These are phyloP conservation scores for Heliconius cydno DNA, from an alignment of 2,888 invertebrate species.

Conservation along the genomic window DNA sequence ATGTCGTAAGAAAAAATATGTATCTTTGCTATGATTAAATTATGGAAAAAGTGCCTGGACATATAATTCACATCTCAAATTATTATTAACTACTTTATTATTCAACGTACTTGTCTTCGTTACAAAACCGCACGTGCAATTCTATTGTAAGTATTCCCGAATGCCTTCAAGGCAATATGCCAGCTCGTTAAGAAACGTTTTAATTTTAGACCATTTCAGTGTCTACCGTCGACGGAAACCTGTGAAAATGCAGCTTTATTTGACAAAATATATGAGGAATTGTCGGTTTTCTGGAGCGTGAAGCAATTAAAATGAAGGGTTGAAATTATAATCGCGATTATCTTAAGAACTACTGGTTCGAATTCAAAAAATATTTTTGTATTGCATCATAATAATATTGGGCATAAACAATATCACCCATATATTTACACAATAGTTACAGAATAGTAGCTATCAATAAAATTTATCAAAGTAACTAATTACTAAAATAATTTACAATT, in stretches of 20 bases:
- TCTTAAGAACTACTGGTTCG: too few species aligned
- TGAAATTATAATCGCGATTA: neutral
- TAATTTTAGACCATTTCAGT: conserved; percentile 24
- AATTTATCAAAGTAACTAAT: too few species aligned
- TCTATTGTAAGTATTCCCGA: conserved; percentile 14
- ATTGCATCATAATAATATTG: too few species aligned
- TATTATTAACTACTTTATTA: neutral
- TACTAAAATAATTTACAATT: too few species aligned
- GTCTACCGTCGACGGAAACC: neutral
- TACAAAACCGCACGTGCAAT: neutral
- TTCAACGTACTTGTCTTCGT: neutral
- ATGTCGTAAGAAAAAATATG: too few species aligned
- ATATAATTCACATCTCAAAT: neutral
- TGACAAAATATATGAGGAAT: conserved; percentile 3
- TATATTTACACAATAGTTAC: too few species aligned
- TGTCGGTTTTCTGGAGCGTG: neutral
- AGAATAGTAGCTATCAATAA: too few species aligned
- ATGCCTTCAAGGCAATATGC: conserved; percentile 32
- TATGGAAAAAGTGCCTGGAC: too few species aligned
- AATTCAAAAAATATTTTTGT: too few species aligned
- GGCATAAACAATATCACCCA: too few species aligned
- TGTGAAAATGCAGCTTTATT: neutral
- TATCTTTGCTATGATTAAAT: too few species aligned
- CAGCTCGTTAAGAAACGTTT: conserved; percentile 34
- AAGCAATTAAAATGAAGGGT: neutral